Evolutionary conservation across 1,140 invertebrate genomes (phyloP).

Genomic region (Megathymus violae): DNA sequence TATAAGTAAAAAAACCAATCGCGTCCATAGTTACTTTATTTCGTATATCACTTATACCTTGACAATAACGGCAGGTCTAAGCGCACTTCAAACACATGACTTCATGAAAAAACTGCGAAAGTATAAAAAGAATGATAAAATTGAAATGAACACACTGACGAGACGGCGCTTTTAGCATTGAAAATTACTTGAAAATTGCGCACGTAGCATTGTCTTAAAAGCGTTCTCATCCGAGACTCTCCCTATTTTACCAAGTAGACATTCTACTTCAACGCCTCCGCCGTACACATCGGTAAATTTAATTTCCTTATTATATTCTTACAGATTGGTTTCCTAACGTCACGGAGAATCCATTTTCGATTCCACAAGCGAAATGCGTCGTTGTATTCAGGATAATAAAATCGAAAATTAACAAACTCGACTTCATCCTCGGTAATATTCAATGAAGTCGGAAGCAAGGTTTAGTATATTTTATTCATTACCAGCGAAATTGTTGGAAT

Average conservation of each 20-base stretch:
- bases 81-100: constrained; percentile 13
- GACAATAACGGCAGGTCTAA: too few relatives aligned
- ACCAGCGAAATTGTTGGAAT: constrained; percentile 25
- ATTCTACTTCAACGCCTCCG: constrained; percentile 44
- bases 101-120: constrained; percentile 30
- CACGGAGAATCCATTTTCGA: constrained; percentile 12
- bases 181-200: constrained; percentile 56
- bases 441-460: constrained; percentile 27
- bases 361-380: constrained; percentile 16
- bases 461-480: constrained; percentile 36
- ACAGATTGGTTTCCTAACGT: constrained; percentile 22
- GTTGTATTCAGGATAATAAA: neutral
- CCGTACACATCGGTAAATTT: constrained; percentile 40
- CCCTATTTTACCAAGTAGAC: constrained; percentile 46
- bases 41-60: too few relatives aligned
- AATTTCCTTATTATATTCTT: constrained; percentile 43
- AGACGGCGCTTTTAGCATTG: constrained; percentile 48
- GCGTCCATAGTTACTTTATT: too few relatives aligned
- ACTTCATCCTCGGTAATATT: constrained; percentile 16
- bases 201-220: constrained; percentile 47
- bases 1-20: too few relatives aligned
- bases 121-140: constrained; percentile 41
- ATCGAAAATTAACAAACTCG: constrained; percentile 15
- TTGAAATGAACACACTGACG: constrained; percentile 37
- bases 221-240: constrained; percentile 37